phyloP scores from a whole-genome alignment of 2,888 invertebrate genomes.

The Eristalis intricaria region DNA sequence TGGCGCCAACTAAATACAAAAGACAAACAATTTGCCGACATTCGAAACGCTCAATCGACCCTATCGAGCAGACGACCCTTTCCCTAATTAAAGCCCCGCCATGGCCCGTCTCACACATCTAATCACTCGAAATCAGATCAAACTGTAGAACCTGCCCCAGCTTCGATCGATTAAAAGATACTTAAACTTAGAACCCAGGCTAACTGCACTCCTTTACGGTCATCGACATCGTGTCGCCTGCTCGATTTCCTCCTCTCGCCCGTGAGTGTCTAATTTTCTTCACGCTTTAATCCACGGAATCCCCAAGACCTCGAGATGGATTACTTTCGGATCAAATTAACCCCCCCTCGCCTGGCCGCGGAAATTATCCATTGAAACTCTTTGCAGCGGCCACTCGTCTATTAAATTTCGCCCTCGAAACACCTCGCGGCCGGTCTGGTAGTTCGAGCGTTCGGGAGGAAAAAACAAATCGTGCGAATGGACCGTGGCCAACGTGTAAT shows the following conservation, averaged over 20 bases:
- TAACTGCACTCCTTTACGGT: slow-evolving; percentile 29
- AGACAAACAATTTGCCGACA: neutral
- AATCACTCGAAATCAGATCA: slow-evolving; percentile 11
- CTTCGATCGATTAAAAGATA: slow-evolving; percentile 22
- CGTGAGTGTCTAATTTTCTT: slow-evolving; percentile 37
- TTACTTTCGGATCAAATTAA: slow-evolving; percentile 37
- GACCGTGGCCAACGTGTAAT: slow-evolving; percentile 63
- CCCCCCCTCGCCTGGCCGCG: neutral
- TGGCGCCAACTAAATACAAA: neutral
- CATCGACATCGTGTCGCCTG: slow-evolving; percentile 33
- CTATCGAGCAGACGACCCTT: neutral
- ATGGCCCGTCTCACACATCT: neutral
- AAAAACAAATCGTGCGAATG: slow-evolving; percentile 65
- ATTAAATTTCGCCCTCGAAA: slow-evolving; percentile 26
- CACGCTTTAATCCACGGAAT: slow-evolving; percentile 40
- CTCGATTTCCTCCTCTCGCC: neutral
- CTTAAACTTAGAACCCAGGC: neutral
- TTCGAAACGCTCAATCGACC: neutral
- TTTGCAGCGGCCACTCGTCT: slow-evolving; percentile 1
- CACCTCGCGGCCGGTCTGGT: neutral
- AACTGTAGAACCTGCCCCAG: neutral
- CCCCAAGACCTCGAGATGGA: slow-evolving; percentile 5
- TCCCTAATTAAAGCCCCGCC: neutral
- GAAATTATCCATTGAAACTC: slow-evolving; percentile 32
- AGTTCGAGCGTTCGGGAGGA: slow-evolving; percentile 1